Percentiles rank a stretch among this genome's conserved stretches.
phyloP scores from a whole-genome alignment of 2,888 invertebrate species.

The Cantharis rustica region DNA sequence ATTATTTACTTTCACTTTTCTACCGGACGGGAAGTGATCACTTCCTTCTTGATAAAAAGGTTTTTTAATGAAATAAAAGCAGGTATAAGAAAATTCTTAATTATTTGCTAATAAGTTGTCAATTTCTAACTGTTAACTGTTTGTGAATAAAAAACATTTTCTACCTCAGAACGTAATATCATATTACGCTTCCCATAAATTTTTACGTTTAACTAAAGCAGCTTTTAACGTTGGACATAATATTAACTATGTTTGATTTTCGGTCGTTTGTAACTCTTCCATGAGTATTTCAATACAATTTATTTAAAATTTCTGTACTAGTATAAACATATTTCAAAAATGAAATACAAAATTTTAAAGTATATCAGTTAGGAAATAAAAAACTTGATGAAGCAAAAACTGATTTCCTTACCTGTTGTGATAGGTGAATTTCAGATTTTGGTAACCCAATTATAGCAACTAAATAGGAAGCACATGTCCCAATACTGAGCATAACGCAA shows the following conservation, averaged over 20 bases:
- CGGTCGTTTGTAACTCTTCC: neutral
- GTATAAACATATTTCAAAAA: neutral
- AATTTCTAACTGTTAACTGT: too few species aligned
- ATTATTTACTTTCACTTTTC: too few species aligned
- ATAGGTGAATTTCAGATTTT: conserved; percentile 58
- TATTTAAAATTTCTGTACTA: neutral
- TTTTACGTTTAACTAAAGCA: neutral
- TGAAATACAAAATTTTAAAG: neutral
- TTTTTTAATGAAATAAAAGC: too few species aligned
- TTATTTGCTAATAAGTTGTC: too few species aligned
- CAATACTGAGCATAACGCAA: conserved; percentile 64
- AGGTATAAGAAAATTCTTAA: too few species aligned
- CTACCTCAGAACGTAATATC: too few species aligned
- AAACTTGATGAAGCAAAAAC: neutral
- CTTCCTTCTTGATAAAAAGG: too few species aligned
- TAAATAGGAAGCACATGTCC: conserved; percentile 66
- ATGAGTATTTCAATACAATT: neutral
- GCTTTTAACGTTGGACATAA: neutral
- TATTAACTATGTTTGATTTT: neutral
- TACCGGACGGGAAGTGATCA: too few species aligned
- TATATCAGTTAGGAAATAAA: neutral
- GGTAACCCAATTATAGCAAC: conserved; percentile 63
- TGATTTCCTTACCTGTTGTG: conserved; percentile 56
- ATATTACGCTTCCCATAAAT: neutral
- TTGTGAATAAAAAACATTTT: too few species aligned